A percentile compares a stretch with the other conserved stretches of the same genome.
Evolutionary conservation across 2,797 vertebrate species (phyloP).

Genomic region (Synanceia verrucosa): DNA sequence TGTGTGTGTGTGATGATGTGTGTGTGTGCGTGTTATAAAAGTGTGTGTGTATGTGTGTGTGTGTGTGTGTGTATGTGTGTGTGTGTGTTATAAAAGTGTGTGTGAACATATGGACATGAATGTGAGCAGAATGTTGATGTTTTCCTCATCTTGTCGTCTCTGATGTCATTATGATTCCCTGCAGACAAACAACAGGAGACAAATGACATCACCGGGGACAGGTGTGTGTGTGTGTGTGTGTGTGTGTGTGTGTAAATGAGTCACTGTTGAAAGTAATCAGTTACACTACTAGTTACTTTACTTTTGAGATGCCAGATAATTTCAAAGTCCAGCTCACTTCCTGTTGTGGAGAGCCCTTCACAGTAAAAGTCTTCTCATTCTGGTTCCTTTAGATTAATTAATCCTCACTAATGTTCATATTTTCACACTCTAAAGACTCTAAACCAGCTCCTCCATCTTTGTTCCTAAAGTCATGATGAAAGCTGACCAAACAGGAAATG

Average conservation of each 20-base stretch:
- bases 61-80: constrained; percentile 6
- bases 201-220: constrained; percentile 37
- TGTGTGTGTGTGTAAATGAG: constrained; percentile 12
- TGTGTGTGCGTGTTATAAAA: background rate
- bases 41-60: constrained; percentile 10
- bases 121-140: constrained; percentile 55
- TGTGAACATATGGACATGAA: constrained; percentile 36
- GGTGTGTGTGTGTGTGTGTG: constrained; percentile 3
- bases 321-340: too few relatives aligned
- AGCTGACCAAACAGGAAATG: too few relatives aligned
- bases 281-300: too few relatives aligned
- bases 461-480: too few relatives aligned
- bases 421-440: too few relatives aligned
- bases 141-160: constrained; percentile 56
- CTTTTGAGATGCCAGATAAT: too few relatives aligned
- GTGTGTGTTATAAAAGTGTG: constrained; percentile 1
- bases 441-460: too few relatives aligned
- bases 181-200: constrained; percentile 54
- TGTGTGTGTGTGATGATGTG: constrained; percentile 10
- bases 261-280: too few relatives aligned
- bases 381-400: too few relatives aligned
- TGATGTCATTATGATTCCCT: constrained; percentile 67
- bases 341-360: too few relatives aligned
- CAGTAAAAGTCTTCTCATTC: too few relatives aligned
- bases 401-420: too few relatives aligned